Percentiles rank a stretch among this genome's conserved stretches.
Evolutionary conservation across 2,888 invertebrate genomes (phyloP).

Genomic region (Nomada ruficornis): DNA sequence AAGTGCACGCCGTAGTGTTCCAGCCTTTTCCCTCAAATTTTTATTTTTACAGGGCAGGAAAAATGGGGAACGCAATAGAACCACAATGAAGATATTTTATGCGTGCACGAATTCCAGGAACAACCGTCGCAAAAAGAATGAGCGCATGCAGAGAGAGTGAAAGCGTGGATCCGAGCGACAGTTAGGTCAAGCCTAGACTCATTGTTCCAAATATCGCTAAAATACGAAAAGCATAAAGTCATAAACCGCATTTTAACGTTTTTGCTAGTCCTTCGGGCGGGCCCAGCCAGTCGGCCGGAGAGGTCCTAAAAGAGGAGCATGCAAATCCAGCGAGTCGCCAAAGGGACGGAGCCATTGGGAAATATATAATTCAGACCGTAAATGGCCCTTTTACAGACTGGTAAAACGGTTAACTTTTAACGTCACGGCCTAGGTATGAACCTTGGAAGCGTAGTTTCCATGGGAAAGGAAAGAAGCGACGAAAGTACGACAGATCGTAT

Average conservation of each 20-base stretch:
- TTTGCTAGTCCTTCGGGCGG: conserved; percentile 64
- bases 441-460: conserved; percentile 40
- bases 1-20: neutral
- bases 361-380: conserved; percentile 73
- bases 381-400: conserved; percentile 65
- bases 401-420: conserved; percentile 74
- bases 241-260: conserved; percentile 80
- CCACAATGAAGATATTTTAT: conserved; percentile 16
- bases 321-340: conserved; percentile 70
- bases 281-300: neutral
- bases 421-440: conserved; percentile 56
- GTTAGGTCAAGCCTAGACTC: conserved; percentile 71
- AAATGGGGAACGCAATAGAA: conserved; percentile 17
- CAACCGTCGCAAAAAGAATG: conserved; percentile 16
- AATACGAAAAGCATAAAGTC: conserved; percentile 77
- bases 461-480: conserved; percentile 40
- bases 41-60: neutral
- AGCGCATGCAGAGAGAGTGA: conserved; percentile 20
- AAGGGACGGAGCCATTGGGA: conserved; percentile 59
- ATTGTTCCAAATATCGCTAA: conserved; percentile 79
- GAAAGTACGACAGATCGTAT: conserved; percentile 45
- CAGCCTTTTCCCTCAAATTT: neutral
- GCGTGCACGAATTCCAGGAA: conserved; percentile 14
- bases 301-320: conserved; percentile 64
- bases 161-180: conserved; percentile 49